Evolutionary conservation across 2,888 invertebrate genomes (phyloP).

Genomic region (Neocrepidodera transversa): DNA sequence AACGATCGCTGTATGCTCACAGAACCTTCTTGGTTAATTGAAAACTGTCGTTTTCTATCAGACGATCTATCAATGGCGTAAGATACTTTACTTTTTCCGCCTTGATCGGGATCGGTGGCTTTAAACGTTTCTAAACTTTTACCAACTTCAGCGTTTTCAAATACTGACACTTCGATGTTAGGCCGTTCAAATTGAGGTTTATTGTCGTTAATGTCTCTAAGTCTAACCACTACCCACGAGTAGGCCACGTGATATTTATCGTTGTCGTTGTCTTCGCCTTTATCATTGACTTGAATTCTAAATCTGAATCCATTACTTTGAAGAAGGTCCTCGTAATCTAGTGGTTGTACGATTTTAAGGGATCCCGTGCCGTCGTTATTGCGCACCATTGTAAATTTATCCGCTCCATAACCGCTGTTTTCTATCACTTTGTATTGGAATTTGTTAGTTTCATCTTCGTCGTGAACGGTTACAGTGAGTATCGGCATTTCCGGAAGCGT

Average conservation of each 20-base stretch:
- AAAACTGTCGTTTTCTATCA: conserved; percentile 91
- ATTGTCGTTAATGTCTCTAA: conserved; percentile 97
- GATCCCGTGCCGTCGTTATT: conserved; percentile 96
- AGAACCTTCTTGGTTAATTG: conserved; percentile 93
- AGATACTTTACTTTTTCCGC: conserved; percentile 89
- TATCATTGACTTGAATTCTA: conserved; percentile 92
- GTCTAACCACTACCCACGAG: conserved; percentile 92
- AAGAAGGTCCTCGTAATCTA: conserved; percentile 93
- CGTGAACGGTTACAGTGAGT: conserved; percentile 92
- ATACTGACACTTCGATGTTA: conserved; percentile 90
- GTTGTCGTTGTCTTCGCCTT: conserved; percentile 93
- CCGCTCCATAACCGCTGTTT: conserved; percentile 93
- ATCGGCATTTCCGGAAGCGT: conserved; percentile 93
- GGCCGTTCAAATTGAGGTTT: conserved; percentile 93
- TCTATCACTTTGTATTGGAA: conserved; percentile 92
- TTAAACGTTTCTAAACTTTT: conserved; percentile 91
- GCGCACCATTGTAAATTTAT: conserved; percentile 96
- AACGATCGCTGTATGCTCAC: conserved; percentile 92
- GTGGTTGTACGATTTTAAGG: conserved; percentile 91
- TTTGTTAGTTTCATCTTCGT: conserved; percentile 95
- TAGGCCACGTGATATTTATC: conserved; percentile 97
- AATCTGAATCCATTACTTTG: conserved; percentile 96
- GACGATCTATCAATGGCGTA: conserved; percentile 92
- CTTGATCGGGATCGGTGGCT: conserved; percentile 95
- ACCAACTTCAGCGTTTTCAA: conserved; percentile 91